Percentiles rank a stretch among this genome's conserved stretches.
These are phyloP conservation scores for Drosophila neocordata DNA, from an alignment of 1,140 invertebrate species.

Conservation along the genomic window DNA sequence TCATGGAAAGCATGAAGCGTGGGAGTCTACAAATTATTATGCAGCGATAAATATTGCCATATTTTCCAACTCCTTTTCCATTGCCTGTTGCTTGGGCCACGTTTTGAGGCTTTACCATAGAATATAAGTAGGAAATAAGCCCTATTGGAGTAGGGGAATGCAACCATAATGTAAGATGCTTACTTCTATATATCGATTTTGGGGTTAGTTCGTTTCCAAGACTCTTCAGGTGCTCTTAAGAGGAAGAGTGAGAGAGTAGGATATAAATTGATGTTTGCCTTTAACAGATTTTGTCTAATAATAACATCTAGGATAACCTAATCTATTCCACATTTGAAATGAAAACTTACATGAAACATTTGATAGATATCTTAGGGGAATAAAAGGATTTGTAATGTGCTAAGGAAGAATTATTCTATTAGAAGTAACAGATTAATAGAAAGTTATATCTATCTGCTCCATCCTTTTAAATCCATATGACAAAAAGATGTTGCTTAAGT, in stretches of 20 bases:
- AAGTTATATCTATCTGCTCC: too few relatives aligned
- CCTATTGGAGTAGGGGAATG: background rate
- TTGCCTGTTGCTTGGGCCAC: slow-evolving; percentile 44
- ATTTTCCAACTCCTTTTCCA: slow-evolving; percentile 28
- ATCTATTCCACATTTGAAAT: too few relatives aligned
- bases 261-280: background rate
- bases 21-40: slow-evolving; percentile 67
- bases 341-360: too few relatives aligned
- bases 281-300: background rate
- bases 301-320: background rate
- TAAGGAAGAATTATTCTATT: too few relatives aligned
- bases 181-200: background rate
- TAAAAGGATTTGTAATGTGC: too few relatives aligned
- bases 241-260: too few relatives aligned
- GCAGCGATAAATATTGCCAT: slow-evolving; percentile 61
- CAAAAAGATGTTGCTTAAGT: too few relatives aligned
- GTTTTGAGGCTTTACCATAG: slow-evolving; percentile 39
- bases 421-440: too few relatives aligned
- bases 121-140: slow-evolving; percentile 12
- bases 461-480: too few relatives aligned
- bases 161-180: background rate
- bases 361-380: too few relatives aligned
- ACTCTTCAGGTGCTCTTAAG: background rate
- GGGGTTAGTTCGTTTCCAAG: background rate
- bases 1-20: slow-evolving; percentile 16